These are phyloP conservation scores for Sylvilagus floridanus DNA, from an alignment of 2,797 vertebrate species.

Conservation along the genomic window DNA sequence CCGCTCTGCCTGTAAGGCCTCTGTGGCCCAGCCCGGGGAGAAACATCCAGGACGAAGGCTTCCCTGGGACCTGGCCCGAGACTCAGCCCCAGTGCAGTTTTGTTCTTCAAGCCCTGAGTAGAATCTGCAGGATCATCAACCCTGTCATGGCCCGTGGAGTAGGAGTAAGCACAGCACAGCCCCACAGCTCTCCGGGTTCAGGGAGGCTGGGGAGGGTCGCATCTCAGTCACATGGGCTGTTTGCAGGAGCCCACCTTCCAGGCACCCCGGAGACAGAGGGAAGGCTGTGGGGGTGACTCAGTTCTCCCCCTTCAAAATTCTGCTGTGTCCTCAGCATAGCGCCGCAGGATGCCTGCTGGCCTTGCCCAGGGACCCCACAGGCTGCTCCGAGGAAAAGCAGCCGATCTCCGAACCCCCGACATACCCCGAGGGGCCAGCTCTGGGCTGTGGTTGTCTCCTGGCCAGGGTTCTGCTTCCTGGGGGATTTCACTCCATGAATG, in stretches of 20 bases:
- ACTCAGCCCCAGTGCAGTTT: not conserved
- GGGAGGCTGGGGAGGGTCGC: not conserved
- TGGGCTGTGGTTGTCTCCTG: not conserved
- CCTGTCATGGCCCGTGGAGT: not conserved
- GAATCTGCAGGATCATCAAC: not conserved
- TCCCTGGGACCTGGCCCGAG: not conserved
- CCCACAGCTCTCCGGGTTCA: not conserved
- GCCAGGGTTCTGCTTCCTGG: not conserved
- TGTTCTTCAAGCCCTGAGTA: not conserved
- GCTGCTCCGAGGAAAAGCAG: no score
- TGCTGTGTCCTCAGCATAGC: accelerated
- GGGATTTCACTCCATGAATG: not conserved
- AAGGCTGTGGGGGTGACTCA: accelerated
- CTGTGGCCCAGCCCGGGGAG: not conserved
- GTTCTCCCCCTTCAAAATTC: not conserved
- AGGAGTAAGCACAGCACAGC: not conserved
- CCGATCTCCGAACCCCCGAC: not conserved
- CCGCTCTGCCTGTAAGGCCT: accelerated
- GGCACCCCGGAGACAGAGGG: not conserved
- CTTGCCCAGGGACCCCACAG: accelerated
- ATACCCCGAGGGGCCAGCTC: not conserved
- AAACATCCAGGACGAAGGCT: not conserved
- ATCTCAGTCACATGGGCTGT: not conserved
- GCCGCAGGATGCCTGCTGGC: not conserved
- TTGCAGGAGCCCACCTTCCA: accelerated